These are phyloP conservation scores for Drosophila lacteicornis DNA, from an alignment of 1,140 invertebrate genomes.

Conservation along the genomic window DNA sequence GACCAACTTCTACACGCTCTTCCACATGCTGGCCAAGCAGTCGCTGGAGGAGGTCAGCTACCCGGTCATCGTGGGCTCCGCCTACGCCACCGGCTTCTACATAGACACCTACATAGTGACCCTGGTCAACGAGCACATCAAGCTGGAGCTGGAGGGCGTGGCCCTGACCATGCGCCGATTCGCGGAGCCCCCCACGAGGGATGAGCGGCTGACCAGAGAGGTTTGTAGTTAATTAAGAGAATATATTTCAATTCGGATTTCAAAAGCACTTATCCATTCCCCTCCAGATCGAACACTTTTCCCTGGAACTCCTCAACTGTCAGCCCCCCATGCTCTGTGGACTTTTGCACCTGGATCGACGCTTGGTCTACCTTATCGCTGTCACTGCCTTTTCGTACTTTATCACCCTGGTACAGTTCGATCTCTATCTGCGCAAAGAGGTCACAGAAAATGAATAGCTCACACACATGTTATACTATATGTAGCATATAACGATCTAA, in stretches of 20 bases:
- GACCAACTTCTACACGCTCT: constrained; percentile 74
- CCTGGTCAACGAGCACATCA: constrained; percentile 69
- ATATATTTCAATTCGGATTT: background rate
- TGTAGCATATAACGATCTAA: no score
- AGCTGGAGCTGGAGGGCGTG: constrained; percentile 49
- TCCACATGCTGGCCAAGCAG: constrained; percentile 68
- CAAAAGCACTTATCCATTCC: background rate
- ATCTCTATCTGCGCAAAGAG: constrained; percentile 63
- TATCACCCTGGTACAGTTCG: constrained; percentile 80
- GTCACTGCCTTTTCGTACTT: constrained; percentile 75
- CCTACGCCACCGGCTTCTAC: constrained; percentile 71
- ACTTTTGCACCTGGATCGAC: constrained; percentile 66
- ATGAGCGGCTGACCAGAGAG: constrained; percentile 52
- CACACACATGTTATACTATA: no score
- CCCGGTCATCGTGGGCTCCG: constrained; percentile 50
- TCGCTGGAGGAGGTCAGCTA: constrained; percentile 42
- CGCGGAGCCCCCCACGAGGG: constrained; percentile 23
- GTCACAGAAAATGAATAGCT: background rate
- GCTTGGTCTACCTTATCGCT: constrained; percentile 67
- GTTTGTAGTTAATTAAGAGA: constrained; percentile 10
- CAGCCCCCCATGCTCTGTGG: constrained; percentile 61
- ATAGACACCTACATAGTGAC: constrained; percentile 77
- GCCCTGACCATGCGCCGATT: constrained; percentile 55
- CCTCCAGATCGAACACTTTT: constrained; percentile 67
- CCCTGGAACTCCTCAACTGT: constrained; percentile 52